A percentile compares a stretch with the other conserved stretches of the same genome.
phyloP scores from a whole-genome alignment of 1,140 invertebrate species.

The Cataglyphis hispanica region DNA sequence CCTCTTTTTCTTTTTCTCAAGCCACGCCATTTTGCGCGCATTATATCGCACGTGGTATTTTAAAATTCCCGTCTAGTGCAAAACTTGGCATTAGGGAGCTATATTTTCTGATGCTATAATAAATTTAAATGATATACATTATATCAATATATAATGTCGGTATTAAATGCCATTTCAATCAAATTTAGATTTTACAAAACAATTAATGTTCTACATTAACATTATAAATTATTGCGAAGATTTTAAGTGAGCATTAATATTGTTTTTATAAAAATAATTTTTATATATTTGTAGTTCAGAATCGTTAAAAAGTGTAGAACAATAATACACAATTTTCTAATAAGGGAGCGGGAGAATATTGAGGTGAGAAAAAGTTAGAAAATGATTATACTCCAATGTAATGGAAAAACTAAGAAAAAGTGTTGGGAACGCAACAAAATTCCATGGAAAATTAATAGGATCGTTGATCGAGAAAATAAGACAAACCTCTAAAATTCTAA shows the following conservation, averaged over 20 bases:
- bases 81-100: not conserved
- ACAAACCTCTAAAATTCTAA: slow-evolving; percentile 43
- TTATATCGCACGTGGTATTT: slow-evolving; percentile 38
- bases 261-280: not conserved
- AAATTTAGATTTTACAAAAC: slow-evolving; percentile 10
- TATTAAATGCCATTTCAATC: slow-evolving; percentile 16
- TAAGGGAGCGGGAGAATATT: not conserved
- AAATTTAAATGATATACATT: slow-evolving; percentile 9
- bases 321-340: not conserved
- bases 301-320: not conserved
- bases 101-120: slow-evolving; percentile 6
- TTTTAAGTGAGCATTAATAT: not conserved
- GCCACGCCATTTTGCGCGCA: slow-evolving; percentile 28
- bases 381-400: not conserved
- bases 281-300: not conserved
- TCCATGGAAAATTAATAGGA: slow-evolving; percentile 46
- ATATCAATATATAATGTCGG: not conserved
- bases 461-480: slow-evolving; percentile 45
- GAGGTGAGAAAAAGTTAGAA: not conserved
- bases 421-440: slow-evolving; percentile 12
- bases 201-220: too few relatives aligned
- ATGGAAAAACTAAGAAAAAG: not conserved
- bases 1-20: not conserved
- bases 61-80: slow-evolving; percentile 9
- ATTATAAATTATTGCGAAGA: not conserved